Percentiles rank a stretch among this genome's conserved stretches.
phyloP scores from a whole-genome alignment of 2,797 vertebrate genomes.

The Moxostoma hubbsi region DNA sequence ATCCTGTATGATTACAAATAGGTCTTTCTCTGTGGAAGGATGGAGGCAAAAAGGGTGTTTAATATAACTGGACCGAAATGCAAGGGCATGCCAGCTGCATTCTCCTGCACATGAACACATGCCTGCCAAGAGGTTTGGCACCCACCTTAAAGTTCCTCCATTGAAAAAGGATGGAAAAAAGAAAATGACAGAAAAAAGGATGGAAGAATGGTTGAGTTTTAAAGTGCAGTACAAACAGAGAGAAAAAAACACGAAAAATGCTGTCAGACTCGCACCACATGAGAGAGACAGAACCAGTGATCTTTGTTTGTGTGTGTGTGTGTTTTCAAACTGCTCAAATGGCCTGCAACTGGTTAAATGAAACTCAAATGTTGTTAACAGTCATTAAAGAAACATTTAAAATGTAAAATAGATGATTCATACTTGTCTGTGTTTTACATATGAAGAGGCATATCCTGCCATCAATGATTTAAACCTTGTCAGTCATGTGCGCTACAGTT shows the following conservation, averaged over 20 bases:
- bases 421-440: constrained; percentile 9
- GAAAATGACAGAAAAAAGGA: neutral
- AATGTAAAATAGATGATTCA: constrained; percentile 13
- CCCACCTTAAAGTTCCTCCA: constrained; percentile 6
- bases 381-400: neutral
- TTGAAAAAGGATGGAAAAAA: constrained; percentile 22
- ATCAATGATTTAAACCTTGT: constrained; percentile 8
- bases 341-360: neutral
- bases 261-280: neutral
- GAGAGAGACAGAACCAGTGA: neutral
- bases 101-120: constrained; percentile 8
- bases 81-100: neutral
- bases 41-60: constrained; percentile 25
- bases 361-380: constrained; percentile 13
- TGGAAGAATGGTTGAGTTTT: constrained; percentile 6
- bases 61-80: constrained; percentile 9
- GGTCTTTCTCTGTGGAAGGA: constrained; percentile 7
- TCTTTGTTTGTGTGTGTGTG: neutral
- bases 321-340: neutral
- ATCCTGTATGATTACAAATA: neutral
- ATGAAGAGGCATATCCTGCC: constrained; percentile 5
- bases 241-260: constrained; percentile 34
- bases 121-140: constrained; percentile 29
- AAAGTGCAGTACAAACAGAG: constrained; percentile 10
- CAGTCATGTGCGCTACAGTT: neutral